Base-by-base conservation (phyloP, 2,888 invertebrate genomes). In the Ommatoiulus sabulosus region DNA sequence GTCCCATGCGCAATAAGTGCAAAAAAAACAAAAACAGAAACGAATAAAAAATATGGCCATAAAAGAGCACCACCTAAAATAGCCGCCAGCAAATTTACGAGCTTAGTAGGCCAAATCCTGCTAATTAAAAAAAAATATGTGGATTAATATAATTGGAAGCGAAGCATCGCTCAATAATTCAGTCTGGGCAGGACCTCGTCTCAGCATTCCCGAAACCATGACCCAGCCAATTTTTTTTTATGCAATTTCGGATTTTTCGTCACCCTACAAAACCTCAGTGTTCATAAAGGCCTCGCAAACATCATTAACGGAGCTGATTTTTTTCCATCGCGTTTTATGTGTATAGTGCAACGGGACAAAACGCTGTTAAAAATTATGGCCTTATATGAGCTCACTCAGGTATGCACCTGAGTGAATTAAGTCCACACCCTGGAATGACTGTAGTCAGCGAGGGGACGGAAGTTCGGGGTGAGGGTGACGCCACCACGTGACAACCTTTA, bases 351-450 rank as follows among this genome's bases (percentile, higher is more conserved):
- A 80, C 80, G 35, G 80, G 80, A 24, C 35, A 80, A 80, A 80
- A 80, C 80, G 12, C 80, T 12, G 80, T 80, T 52, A 80, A 80
- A 80, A 80, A 80, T 80, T 35, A 80, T 24, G 80, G 12, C 80
- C 80, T 80, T 80, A 80, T 35, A 80, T 80, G 80, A 80, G 80
- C 80, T 80, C 80, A 80, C 80, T 80, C 80, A 35, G 24, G 80
- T 80, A 80, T 20, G 35, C 80, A 24, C 80, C 24, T 35, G 24
- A 80, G 35, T 80, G 80, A 12, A 80, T 80, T 80, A 24, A 12
- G 80, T 80, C 80, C 80, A 80, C 80, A 80, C 80, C 80, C 80
- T 80, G 80, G 80, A 80, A 8, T 80, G 57, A 10, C 35, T 12
- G 24, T 12, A 3, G 1, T 35, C 80, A 80, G 80, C 20, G 80